Conservation (phyloP, 2,888 invertebrate species). For the Parasteatoda lunata region DNA sequence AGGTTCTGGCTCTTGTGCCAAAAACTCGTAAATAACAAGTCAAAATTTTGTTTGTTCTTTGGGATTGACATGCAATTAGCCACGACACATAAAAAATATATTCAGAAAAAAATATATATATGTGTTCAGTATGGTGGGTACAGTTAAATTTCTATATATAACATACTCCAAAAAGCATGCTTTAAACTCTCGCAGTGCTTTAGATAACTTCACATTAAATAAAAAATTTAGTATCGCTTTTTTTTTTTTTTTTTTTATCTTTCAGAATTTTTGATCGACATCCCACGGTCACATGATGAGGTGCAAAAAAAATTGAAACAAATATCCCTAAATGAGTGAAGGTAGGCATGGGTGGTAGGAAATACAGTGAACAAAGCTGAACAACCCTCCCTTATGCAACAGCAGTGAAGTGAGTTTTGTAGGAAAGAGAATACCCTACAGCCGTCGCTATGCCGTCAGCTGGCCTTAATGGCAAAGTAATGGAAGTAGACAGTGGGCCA, state of each 20-base stretch:
- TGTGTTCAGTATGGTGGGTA: no score
- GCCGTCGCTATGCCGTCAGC: slow-evolving; percentile 46
- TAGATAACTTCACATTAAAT: neutral
- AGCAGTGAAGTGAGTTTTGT: neutral
- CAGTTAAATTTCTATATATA: no score
- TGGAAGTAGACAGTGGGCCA: slow-evolving; percentile 63
- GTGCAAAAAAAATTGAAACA: slow-evolving; percentile 3
- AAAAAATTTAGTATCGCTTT: slow-evolving; percentile 8
- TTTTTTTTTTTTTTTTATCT: neutral
- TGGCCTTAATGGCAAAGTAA: slow-evolving; percentile 61
- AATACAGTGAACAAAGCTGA: slow-evolving; percentile 12
- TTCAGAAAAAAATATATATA: no score
- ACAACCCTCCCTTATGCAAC: neutral
- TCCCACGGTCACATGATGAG: slow-evolving; percentile 1
- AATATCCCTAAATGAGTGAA: neutral
- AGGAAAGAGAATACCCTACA: slow-evolving; percentile 23
- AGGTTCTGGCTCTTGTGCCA: no score
- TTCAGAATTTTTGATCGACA: slow-evolving; percentile 1
- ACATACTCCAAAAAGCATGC: no score
- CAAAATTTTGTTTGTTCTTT: no score
- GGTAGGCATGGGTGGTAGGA: neutral
- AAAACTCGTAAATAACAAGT: no score
- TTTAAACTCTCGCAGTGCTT: no score
- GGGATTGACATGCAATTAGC: no score
- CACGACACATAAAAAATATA: no score